phyloP scores from a whole-genome alignment of 2,888 invertebrate genomes.

The Portevinia maculata region DNA sequence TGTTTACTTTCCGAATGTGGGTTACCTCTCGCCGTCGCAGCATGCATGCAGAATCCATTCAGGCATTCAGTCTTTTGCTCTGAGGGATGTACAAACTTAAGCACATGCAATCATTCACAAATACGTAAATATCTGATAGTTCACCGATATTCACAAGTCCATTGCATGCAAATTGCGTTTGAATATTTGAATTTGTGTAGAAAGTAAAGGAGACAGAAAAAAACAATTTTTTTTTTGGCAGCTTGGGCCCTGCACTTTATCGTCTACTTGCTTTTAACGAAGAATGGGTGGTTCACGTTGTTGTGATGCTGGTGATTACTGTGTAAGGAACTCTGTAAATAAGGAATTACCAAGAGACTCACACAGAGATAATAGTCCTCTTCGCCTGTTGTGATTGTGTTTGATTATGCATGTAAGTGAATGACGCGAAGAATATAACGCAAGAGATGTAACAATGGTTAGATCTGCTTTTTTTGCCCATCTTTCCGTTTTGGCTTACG shows the following conservation, averaged over 20 bases:
- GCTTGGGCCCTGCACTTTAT: slow-evolving; percentile 1
- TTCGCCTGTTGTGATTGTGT: slow-evolving; percentile 32
- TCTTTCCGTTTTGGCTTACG: slow-evolving; percentile 19
- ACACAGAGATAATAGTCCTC: neutral
- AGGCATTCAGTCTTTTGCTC: slow-evolving; percentile 1
- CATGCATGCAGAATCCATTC: no score
- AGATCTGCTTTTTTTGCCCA: neutral
- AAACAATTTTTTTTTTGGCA: neutral
- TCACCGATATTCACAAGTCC: slow-evolving; percentile 51
- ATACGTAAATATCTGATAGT: slow-evolving; percentile 30
- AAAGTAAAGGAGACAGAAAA: slow-evolving; percentile 2
- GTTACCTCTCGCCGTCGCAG: neutral
- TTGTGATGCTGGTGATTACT: slow-evolving; percentile 47
- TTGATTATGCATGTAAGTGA: slow-evolving; percentile 58
- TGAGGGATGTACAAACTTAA: slow-evolving; percentile 1
- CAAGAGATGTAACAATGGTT: slow-evolving; percentile 43
- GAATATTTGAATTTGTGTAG: slow-evolving; percentile 57
- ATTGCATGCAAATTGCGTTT: slow-evolving; percentile 62
- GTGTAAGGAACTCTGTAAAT: slow-evolving; percentile 26
- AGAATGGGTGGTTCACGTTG: slow-evolving; percentile 51
- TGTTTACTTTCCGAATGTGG: neutral
- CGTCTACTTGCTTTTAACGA: slow-evolving; percentile 19
- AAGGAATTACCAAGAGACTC: slow-evolving; percentile 31
- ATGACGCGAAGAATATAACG: slow-evolving; percentile 51
- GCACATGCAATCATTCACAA: slow-evolving; percentile 1